Conservation (phyloP, 1,140 invertebrate species). For the Philotrypesis tridentata region DNA sequence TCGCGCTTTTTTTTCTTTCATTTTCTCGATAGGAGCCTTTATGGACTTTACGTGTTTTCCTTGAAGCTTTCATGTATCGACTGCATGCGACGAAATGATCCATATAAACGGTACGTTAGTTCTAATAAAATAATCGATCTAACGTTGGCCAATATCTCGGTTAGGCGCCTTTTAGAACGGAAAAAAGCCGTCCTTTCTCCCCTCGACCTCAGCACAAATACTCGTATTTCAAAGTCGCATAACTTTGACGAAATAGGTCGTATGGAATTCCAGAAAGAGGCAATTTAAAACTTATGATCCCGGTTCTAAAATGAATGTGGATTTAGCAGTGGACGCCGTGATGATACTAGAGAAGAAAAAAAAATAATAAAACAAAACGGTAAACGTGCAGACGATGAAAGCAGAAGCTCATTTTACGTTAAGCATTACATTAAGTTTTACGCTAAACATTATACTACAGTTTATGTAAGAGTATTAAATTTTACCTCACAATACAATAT, state of each 20-base stretch:
- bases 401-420: neutral
- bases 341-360: neutral
- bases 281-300: slow-evolving; percentile 1
- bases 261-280: slow-evolving; percentile 14
- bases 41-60: neutral
- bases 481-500: too few species aligned
- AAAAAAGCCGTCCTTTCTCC: neutral
- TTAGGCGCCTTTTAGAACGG: neutral
- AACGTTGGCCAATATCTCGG: neutral
- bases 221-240: slow-evolving; percentile 15
- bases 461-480: too few species aligned
- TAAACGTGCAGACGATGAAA: neutral
- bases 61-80: neutral
- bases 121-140: neutral
- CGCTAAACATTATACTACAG: too few species aligned
- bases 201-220: neutral
- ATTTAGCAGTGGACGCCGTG: neutral
- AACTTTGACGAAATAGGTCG: slow-evolving; percentile 15
- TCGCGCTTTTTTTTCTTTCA: neutral
- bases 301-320: neutral
- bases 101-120: neutral
- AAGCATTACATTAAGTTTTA: too few species aligned
- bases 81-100: neutral
- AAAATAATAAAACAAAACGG: neutral
- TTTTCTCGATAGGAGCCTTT: neutral